phyloP scores from a whole-genome alignment of 2,113 vertebrate species.

The Cyphomyrus discorhynchus region DNA sequence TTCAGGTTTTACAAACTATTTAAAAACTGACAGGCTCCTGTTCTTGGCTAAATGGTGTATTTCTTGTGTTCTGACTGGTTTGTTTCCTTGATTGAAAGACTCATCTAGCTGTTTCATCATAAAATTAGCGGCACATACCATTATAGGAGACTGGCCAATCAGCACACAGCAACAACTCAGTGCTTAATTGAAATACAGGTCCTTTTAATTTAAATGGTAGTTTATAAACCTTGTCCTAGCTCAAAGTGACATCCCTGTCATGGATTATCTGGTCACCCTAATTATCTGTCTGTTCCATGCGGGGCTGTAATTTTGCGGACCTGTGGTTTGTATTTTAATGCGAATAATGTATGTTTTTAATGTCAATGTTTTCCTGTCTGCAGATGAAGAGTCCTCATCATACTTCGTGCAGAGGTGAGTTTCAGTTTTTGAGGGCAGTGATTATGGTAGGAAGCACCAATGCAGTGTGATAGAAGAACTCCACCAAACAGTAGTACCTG shows the following conservation, averaged over 20 bases:
- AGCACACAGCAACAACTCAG: background rate
- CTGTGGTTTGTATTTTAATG: background rate
- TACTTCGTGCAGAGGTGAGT: background rate
- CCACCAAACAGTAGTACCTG: conserved; percentile 55
- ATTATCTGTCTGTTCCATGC: background rate
- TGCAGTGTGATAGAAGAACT: background rate
- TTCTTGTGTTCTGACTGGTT: background rate
- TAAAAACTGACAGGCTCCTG: background rate
- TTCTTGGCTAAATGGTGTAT: background rate
- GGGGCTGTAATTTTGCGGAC: background rate
- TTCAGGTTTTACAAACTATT: background rate
- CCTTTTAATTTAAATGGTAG: too few relatives aligned
- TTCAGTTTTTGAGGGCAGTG: background rate
- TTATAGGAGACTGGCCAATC: background rate
- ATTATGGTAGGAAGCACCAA: background rate
- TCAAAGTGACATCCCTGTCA: background rate
- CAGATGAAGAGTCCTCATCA: background rate
- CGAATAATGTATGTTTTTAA: background rate
- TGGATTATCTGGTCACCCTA: background rate
- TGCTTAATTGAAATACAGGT: background rate
- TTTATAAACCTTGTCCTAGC: background rate
- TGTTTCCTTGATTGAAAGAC: background rate
- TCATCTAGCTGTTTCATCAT: background rate
- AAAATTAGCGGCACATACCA: background rate
- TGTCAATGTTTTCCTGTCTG: background rate